These are phyloP conservation scores for Drosophila pseudoobscura DNA, from an alignment of 1,140 invertebrate species.

Conservation along the genomic window DNA sequence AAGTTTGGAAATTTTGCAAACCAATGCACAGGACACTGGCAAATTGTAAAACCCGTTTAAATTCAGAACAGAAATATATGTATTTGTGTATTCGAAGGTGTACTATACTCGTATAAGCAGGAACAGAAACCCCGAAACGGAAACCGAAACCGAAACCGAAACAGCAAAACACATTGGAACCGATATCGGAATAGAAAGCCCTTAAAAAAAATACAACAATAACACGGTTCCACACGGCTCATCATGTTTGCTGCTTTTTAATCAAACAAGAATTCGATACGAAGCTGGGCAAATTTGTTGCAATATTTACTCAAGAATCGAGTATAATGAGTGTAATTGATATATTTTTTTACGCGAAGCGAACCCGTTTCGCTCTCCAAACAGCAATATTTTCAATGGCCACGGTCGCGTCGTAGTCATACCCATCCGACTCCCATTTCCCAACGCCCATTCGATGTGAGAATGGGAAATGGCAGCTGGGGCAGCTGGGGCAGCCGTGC, in stretches of 20 bases:
- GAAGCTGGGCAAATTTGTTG: constrained; percentile 73
- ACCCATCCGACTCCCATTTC: constrained; percentile 15
- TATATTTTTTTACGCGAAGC: constrained; percentile 68
- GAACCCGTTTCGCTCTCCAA: constrained; percentile 39
- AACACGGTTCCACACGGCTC: constrained; percentile 10
- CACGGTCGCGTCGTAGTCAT: constrained; percentile 14
- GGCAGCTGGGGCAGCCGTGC: neutral
- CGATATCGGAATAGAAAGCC: too few species aligned
- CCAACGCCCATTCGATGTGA: constrained; percentile 5
- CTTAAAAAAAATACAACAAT: neutral
- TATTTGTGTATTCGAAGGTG: constrained; percentile 61
- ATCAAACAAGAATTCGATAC: constrained; percentile 30
- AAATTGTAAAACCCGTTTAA: constrained; percentile 60
- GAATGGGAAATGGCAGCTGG: neutral
- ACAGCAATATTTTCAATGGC: constrained; percentile 52
- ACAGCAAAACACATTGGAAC: constrained; percentile 8
- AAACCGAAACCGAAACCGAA: neutral
- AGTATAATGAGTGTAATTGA: constrained; percentile 61
- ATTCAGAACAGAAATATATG: constrained; percentile 55
- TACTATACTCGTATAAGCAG: constrained; percentile 10
- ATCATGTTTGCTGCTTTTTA: neutral
- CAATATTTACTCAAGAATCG: constrained; percentile 64
- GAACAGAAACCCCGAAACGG: constrained; percentile 7
- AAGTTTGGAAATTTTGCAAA: constrained; percentile 77
- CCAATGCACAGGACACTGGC: constrained; percentile 56